phyloP scores from a whole-genome alignment of 1,140 invertebrate genomes.

The Apocrypta bakeri region DNA sequence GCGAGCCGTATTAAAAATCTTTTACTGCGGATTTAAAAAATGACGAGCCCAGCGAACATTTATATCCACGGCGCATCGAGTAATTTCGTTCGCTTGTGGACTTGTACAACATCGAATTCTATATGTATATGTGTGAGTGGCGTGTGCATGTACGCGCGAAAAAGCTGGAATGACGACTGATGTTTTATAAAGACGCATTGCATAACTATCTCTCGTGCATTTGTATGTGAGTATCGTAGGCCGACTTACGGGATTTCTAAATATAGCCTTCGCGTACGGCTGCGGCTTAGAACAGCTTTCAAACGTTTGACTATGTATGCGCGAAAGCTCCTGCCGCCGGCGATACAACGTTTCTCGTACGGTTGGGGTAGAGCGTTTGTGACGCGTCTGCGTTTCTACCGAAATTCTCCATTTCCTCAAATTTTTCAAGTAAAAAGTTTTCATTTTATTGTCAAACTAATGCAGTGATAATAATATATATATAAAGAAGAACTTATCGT shows the following conservation, averaged over 20 bases:
- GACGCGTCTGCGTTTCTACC: too few relatives aligned
- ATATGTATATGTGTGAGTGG: conserved; percentile 10
- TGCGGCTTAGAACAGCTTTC: conserved; percentile 47
- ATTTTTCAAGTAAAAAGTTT: conserved; percentile 48
- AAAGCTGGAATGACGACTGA: conserved; percentile 44
- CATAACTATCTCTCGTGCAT: conserved; percentile 45
- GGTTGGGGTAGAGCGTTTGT: too few relatives aligned
- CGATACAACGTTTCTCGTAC: neutral
- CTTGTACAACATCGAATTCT: conserved; percentile 32
- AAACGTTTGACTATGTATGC: conserved; percentile 38
- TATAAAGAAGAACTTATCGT: conserved; percentile 46
- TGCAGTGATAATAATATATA: conserved; percentile 35
- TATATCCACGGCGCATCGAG: neutral
- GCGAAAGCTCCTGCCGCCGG: conserved; percentile 21
- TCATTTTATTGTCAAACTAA: conserved; percentile 50
- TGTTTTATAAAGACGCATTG: conserved; percentile 47
- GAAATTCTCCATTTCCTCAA: too few relatives aligned
- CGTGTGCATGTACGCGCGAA: neutral
- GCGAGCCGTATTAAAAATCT: too few relatives aligned
- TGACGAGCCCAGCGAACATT: conserved; percentile 13
- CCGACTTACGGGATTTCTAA: conserved; percentile 53
- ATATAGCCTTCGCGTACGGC: conserved; percentile 53
- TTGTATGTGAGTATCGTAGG: neutral
- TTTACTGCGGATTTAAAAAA: too few relatives aligned
- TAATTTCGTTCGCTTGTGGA: conserved; percentile 6